Base-by-base conservation (phyloP, 1,140 invertebrate species). In the Dinothrombium tinctorium region DNA sequence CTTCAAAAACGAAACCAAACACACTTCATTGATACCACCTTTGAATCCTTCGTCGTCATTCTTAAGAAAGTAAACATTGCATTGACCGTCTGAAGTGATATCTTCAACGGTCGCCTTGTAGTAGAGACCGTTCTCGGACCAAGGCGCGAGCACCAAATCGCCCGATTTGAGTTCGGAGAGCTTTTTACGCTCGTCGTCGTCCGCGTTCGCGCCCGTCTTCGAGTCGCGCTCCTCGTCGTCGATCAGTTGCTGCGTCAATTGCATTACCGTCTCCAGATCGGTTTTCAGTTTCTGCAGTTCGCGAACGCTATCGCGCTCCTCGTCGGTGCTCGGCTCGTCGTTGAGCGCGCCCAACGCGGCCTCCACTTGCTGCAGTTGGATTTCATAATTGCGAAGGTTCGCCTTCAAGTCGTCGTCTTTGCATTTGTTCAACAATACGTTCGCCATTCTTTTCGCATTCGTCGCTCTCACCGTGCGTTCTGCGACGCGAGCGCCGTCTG, bases 21-120 rank as follows among this genome's bases (percentile, higher is more conserved):
- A 46, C 11, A 46, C 45, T 41, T 46, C 45, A n/a, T 28, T 22
- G 14, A 46, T 11, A n/a, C 35, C 21, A 21, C 14, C 15, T 25
- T 38, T 43, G n/a, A n/a, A n/a, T n/a, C n/a, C n/a, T n/a, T n/a
- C n/a, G n/a, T n/a, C n/a, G 9, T 20, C 17, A 20, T 54, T 82
- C n/a, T 17, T 9, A 31, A 23, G 19, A 64, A 89, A 92, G 41
- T 75, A 77, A 15, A 95, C 70, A 59, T 81, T 83, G 33, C 84
- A 78, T 53, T 73, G 69, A 17, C 78, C 82, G 59, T 80, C 75
- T 26, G 72, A 69, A 45, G 70, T 68, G 41, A 94, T 74, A 41
- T 77, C 73, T 60, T 90, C 83, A 54, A 95, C 75, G 15, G 71
- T 69, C 42, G 78, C 83, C 56, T 87, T 79, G 61, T 92, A 90